phyloP scores from a whole-genome alignment of 2,113 vertebrate genomes.

The Rhabdornis inornatus region DNA sequence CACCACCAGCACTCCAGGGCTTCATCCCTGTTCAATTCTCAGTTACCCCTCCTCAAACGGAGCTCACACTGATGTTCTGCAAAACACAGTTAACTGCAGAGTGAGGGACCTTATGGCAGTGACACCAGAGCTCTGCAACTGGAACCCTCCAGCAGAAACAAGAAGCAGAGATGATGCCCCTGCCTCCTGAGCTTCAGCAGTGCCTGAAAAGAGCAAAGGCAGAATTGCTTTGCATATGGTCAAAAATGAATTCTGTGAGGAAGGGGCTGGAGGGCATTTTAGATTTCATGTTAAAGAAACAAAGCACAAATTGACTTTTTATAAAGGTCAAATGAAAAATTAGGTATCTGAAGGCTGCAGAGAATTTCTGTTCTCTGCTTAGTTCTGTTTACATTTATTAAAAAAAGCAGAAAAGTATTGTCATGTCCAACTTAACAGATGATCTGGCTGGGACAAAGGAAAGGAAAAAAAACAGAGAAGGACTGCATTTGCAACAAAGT shows the following conservation, averaged over 20 bases:
- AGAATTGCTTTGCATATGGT: slow-evolving; percentile 10
- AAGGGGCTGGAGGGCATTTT: slow-evolving; percentile 14
- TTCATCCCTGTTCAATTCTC: neutral
- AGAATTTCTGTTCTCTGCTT: neutral
- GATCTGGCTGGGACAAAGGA: neutral
- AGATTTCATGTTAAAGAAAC: slow-evolving; percentile 22
- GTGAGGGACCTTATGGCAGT: neutral
- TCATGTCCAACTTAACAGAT: neutral
- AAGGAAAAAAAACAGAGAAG: neutral
- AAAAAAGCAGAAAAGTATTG: neutral
- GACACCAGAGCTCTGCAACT: neutral
- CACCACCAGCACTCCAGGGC: neutral
- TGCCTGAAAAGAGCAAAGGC: slow-evolving; percentile 14
- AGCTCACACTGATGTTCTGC: neutral
- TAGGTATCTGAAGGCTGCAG: neutral
- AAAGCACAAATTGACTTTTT: slow-evolving; percentile 56
- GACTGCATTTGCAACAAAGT: neutral
- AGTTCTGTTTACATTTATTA: neutral
- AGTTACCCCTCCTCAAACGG: neutral
- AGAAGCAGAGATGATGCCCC: neutral
- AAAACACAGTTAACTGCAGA: neutral
- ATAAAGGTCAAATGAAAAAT: slow-evolving; percentile 63
- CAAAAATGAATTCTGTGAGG: neutral
- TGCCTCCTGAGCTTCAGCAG: neutral
- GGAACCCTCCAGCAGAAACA: neutral